Evolutionary conservation across 2,113 vertebrate species (phyloP).

Genomic region (Nothoprocta pentlandii): DNA sequence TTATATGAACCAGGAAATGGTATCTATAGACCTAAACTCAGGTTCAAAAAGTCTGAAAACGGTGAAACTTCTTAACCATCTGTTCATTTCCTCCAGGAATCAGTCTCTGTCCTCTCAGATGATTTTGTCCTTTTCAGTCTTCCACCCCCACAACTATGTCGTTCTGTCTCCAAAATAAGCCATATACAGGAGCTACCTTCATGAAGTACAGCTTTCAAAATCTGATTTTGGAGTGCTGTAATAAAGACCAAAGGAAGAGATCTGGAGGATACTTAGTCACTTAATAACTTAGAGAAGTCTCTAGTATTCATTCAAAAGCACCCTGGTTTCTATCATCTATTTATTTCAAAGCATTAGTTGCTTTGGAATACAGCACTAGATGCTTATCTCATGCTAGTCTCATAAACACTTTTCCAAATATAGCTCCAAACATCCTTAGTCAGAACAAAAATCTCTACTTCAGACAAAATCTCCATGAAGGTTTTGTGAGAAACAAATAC

Average conservation of each 20-base stretch:
- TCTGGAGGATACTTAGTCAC: background rate
- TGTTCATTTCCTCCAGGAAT: background rate
- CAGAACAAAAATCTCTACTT: background rate
- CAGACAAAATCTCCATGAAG: background rate
- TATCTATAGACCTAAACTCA: background rate
- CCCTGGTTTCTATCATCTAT: background rate
- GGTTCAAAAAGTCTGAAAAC: background rate
- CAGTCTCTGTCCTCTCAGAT: background rate
- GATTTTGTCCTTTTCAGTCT: background rate
- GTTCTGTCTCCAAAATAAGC: background rate
- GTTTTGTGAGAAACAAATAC: background rate
- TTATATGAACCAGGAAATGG: background rate
- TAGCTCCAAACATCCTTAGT: background rate
- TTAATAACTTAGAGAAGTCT: background rate
- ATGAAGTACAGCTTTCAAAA: background rate
- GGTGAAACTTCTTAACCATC: background rate
- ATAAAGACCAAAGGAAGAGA: background rate
- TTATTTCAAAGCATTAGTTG: background rate
- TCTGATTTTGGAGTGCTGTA: background rate
- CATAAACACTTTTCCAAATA: background rate
- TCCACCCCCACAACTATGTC: rapidly evolving
- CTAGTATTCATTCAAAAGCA: background rate
- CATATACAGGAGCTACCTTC: background rate
- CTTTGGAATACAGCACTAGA: background rate
- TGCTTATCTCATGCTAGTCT: background rate